A percentile compares a stretch with the other conserved stretches of the same genome.
phyloP scores from a whole-genome alignment of 2,797 vertebrate species.

The Gallinago nigripennis region DNA sequence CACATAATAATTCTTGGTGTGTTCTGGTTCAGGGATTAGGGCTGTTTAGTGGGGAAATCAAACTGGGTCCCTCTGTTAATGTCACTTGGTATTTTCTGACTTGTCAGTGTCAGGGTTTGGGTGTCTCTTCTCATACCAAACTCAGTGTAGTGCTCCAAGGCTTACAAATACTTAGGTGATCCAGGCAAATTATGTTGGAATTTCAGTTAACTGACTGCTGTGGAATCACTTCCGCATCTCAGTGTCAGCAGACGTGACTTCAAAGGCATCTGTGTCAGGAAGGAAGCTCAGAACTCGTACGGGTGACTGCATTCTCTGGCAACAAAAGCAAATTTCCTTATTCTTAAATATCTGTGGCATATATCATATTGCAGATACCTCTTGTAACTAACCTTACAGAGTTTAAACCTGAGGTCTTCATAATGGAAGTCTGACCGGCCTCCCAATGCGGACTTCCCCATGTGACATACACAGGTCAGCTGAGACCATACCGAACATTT shows the following conservation, averaged over 20 bases:
- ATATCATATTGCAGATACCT: not conserved
- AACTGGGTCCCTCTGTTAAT: not conserved
- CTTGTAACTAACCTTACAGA: not conserved
- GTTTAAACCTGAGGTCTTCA: not conserved
- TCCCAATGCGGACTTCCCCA: not conserved
- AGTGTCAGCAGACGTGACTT: not conserved
- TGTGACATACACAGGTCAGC: not conserved
- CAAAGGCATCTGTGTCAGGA: not conserved
- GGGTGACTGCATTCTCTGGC: not conserved
- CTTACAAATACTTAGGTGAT: not conserved
- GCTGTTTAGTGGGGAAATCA: not conserved
- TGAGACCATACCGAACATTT: not conserved
- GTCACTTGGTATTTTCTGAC: not conserved
- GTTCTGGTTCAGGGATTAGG: not conserved
- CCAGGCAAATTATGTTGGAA: not conserved
- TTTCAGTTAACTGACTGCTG: not conserved
- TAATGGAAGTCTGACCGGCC: not conserved
- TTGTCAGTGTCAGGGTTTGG: not conserved
- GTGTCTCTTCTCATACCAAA: not conserved
- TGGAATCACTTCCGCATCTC: not conserved
- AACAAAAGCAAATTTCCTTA: not conserved
- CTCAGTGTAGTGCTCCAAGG: not conserved
- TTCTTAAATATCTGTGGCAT: not conserved
- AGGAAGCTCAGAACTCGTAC: not conserved
- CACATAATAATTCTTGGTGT: not conserved